Evolutionary conservation across 1,140 invertebrate species (phyloP), one percentile per base, ranked within the genome.

Genomic region (Lordiphosa mommai): DNA sequence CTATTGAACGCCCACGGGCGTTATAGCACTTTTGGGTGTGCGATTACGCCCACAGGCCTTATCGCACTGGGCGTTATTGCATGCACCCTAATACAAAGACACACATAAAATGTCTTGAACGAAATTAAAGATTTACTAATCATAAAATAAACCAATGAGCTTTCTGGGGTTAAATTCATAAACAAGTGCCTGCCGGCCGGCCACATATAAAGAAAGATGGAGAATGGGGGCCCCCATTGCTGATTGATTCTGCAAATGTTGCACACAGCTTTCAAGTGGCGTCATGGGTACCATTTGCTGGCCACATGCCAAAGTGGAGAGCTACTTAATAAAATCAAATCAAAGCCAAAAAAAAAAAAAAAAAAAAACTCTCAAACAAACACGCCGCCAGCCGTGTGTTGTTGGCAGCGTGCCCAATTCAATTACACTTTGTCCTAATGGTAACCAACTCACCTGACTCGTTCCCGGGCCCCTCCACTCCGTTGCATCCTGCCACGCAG

Each of bases 381-480:
- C 37, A 50, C 33, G 29, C 43, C 50, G 53, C 29, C 29, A 27
- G 30, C 36, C n/a, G n/a, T n/a, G n/a, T n/a, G n/a, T n/a, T 56
- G 56, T 60, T 61, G 66, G 61, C 66, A 65, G 10, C 1, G 13
- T 17, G 65, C 65, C 66, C 61, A 70, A 74, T 80, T 82, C 76
- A 74, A 80, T 80, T 80, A 82, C 61, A 46, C 30, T 52, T 29
- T 33, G 17, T n/a, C 20, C 34, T 27, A 51, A 40, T 46, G 36
- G 20, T 36, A 47, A 13, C 16, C 16, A 36, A 80, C 76, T 82
- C 67, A 82, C 76, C 76, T 82, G 43, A 82, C 84, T 29, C 77
- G 58, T 30, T 84, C 76, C 44, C 77, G 43, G 30, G 74, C 44
- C 2, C 66, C 61, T 17, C 38, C 58, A 23, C 38, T 53, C 2